phyloP scores from a whole-genome alignment of 2,797 vertebrate species.

The Adelosebastes latens region DNA sequence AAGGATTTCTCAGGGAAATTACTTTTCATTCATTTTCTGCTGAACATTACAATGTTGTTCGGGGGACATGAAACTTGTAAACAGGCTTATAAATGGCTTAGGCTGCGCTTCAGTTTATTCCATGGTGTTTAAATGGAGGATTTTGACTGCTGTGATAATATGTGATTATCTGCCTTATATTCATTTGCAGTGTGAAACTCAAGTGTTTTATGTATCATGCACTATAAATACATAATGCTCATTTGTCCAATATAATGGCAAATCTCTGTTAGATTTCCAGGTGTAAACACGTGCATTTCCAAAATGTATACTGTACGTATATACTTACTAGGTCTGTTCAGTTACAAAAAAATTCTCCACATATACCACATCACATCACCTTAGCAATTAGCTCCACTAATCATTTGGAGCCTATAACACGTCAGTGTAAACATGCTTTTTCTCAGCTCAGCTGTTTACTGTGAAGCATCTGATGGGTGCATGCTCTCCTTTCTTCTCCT shows the following conservation, averaged over 20 bases:
- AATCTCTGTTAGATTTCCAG: not conserved
- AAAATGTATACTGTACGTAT: too few relatives aligned
- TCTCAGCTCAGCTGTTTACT: not conserved
- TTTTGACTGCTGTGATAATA: slow-evolving; percentile 38
- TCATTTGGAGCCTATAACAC: not conserved
- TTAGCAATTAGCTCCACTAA: not conserved
- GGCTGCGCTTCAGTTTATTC: slow-evolving; percentile 42
- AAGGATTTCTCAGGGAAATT: slow-evolving; percentile 75
- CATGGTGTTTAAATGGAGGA: slow-evolving; percentile 50
- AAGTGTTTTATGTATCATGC: not conserved
- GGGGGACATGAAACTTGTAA: slow-evolving; percentile 65
- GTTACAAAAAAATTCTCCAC: not conserved
- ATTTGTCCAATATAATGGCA: not conserved
- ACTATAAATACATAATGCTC: not conserved
- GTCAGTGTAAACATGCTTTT: not conserved
- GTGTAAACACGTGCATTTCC: not conserved
- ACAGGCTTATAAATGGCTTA: slow-evolving; percentile 72
- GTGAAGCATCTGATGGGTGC: not conserved
- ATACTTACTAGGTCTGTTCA: not conserved
- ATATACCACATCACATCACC: not conserved
- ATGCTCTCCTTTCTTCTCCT: not conserved
- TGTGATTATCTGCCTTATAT: slow-evolving; percentile 39
- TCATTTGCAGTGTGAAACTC: slow-evolving; percentile 12
- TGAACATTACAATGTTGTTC: slow-evolving; percentile 65
- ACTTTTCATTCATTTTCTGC: slow-evolving; percentile 75